Evolutionary conservation across 1,140 invertebrate genomes (phyloP), one percentile per base, ranked within the genome.

Genomic region (Solenopsis fugax): DNA sequence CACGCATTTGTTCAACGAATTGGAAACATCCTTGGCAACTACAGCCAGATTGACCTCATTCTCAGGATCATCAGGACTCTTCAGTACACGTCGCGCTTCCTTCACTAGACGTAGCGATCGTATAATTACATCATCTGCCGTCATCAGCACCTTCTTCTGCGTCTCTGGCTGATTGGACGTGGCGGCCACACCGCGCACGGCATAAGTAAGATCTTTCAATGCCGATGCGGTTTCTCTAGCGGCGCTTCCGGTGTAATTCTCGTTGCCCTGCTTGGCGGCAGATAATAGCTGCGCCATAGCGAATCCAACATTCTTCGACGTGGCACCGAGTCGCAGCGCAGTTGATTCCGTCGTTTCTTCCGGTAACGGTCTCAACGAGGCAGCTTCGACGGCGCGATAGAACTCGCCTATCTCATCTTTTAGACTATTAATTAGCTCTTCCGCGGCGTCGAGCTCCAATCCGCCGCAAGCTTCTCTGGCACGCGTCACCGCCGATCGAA

Each of bases 401-500:
- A 98, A 97, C 89, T 98, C 98, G 13, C 97, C 96, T 0, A 99
- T 94, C 92, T 99, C 98, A 58, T 96, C 96, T 92, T 98, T 97
- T 41, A 99, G 95, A 65, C 97, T 97, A 4, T 96, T 96, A 45
- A 99, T 97, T 24, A 98, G 96, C 87, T 98, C 97, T 24, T 98
- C 95, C 0, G 98, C 98, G 0, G 97, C 97, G 89, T 98, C 97
- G 64, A 98, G 94, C 92, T 99, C 98, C 85, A 98, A 95, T n/a
- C 98, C 98, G 87, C 97, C 97, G 93, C 98, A 99, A 1, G 97
- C 97, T 92, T 98, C 97, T 89, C 98, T 97, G 0, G 98, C 98
- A 41, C 98, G 97, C 71, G 96, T 97, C 0, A 98, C 96, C 9
- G 98, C 97, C 34, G 97, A 97, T 92, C 98, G 96, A 3, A 99